Base-by-base conservation (phyloP, 2,888 invertebrate genomes). In the Nemoura dubitans region DNA sequence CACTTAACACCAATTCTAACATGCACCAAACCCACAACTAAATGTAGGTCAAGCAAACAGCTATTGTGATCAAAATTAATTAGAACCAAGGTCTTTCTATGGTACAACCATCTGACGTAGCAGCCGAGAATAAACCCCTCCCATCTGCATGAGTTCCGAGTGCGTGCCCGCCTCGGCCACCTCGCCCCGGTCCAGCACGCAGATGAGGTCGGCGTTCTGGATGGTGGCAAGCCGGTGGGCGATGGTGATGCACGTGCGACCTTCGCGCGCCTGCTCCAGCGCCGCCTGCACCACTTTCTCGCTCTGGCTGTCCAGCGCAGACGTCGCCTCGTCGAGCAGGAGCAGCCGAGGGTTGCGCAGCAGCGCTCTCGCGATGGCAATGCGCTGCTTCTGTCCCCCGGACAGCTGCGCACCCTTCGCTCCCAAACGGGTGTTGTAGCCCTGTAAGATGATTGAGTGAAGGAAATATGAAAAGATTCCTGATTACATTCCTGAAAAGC, bases 321-420 rank as follows among this genome's bases (percentile, higher is more conserved):
- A 93, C 0, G 94, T 94, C 5, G 93, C 93, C 89, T 93, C 93
- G 89, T 93, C 93, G 81, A 92, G 88, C 5, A 92, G 90, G 5
- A 92, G 90, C 83, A 94, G 92, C 86, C 90, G 91, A 0, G 94
- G 93, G 87, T 93, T 91, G 59, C 92, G 85, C 29, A 94, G 91
- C 28, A 94, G 90, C 0, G 93, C 93, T 88, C 94, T 89, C 0
- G 94, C 94, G 87, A 94, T 93, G 83, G 93, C 93, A 76, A 93
- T 92, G 83, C 93, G 89, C 89, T 93, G 93, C 88, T 93, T 93
- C 89, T 93, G 93, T 90, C 92, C 87, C 14, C 90, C 90, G 21
- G 90, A 90, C 84, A 90, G 87, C 83, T 90, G 90, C 6, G 89
- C 88, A 5, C 93, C 93, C 88, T 92, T 90, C 85, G 92, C 92